Evolutionary conservation across 1,140 invertebrate genomes (phyloP), one percentile per base, ranked within the genome.

Genomic region (Drosophila willistoni): DNA sequence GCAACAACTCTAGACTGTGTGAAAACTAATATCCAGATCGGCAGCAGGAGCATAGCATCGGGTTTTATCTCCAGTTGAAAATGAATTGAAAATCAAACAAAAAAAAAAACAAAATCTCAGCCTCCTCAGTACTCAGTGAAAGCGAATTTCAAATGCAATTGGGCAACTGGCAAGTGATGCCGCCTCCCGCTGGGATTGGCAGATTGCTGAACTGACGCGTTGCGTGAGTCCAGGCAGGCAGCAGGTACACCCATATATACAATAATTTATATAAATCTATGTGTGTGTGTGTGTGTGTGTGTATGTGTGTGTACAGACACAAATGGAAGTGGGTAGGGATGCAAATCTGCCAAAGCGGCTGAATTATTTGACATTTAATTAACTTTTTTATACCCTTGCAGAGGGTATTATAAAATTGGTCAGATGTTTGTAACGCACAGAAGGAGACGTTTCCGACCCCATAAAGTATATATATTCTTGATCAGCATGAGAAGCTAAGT

Each of bases 311-410:
- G 5, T 29, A 29, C 5, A 29, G 29, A 7, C 29, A 29, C 29
- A 29, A 6, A 1, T 5, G 63, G 41, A 44, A 68, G 73, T 67
- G 51, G 36, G 36, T 80, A 87, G 79, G 83, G 76, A 78, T 80
- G 85, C 69, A 70, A 74, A 76, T 75, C 68, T 68, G 71, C 54
- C 25, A 5, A 64, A 56, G 67, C 75, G 71, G 71, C 64, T 89
- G 75, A 89, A 81, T 90, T 90, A 89, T 89, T 89, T 89, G 84
- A 89, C 84, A 85, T 84, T 90, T 89, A 90, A 89, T 89, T 90
- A 89, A 89, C 65, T 77, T 76, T 74, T 63, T 63, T n/a, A n/a
- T n/a, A n/a, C n/a, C n/a, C n/a, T n/a, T n/a, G n/a, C n/a, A n/a
- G n/a, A n/a, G n/a, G n/a, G n/a, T n/a, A n/a, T n/a, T n/a, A n/a